Evolutionary conservation across 2,797 vertebrate species (phyloP), one percentile per base, ranked within the genome.

Genomic region (Pipistrellus kuhlii): DNA sequence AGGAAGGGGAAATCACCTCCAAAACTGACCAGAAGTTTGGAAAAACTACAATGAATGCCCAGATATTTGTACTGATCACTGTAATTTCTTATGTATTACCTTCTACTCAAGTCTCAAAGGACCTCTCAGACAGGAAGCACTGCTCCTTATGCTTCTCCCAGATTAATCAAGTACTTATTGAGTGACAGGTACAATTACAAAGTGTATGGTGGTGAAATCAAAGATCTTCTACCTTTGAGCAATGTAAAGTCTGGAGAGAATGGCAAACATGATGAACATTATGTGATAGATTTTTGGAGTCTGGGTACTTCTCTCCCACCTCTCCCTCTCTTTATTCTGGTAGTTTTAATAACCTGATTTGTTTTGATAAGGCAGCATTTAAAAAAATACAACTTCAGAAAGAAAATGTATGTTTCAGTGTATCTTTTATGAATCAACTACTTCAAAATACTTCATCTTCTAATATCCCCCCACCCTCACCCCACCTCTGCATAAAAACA

Each of bases 1-100:
- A 10, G 21, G 53, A 15, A 27, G 48, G 25, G 21, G 25, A 90
- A 62, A 41, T 17, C 66, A 57, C 55, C 55, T 72, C 85, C 13
- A 66, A 85, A 68, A 51, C 78, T n/a, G 41, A 32, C 72, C 4
- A 35, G 15, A 93, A 95, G 77, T 96, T 91, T 59, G 72, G 55
- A 13, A 46, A 48, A 84, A 89, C 62, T 62, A 5, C 32, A 0
- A 3, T 1, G 66, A 38, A 25, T 32, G 23, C 71, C 32, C 59
- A 46, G 11, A 8, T 35, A 5, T 53, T 35, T 53, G 83, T n/a
- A 8, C 2, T 21, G 55, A 59, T 44, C 76, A 25, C 23, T 27
- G 69, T 41, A 55, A 21, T 77, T 38, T 55, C 20, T 8, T 69
- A 14, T 59, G 73, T 18, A 4, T 48, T n/a, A 59, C 46, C 3